Evolutionary conservation across 2,797 vertebrate genomes (phyloP).

Genomic region (Sebastes reedi): DNA sequence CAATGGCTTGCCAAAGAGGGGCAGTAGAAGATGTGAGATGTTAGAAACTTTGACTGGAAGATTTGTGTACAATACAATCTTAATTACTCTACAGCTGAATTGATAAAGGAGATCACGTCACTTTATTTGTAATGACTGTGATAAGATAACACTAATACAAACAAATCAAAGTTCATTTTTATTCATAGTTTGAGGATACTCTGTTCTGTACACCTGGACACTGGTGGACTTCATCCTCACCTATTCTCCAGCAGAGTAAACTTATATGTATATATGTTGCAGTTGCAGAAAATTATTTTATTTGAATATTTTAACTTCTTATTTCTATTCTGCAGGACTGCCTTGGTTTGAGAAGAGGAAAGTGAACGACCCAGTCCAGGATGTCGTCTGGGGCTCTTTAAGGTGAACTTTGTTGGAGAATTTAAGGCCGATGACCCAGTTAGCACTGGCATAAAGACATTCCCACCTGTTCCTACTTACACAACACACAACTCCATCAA

Average conservation of each 20-base stretch:
- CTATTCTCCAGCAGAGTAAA: not conserved
- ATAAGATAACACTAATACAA: slow-evolving; percentile 25
- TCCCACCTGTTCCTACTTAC: not conserved
- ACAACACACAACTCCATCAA: not conserved
- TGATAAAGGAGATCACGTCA: not conserved
- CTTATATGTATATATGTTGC: not conserved
- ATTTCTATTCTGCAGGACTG: not conserved
- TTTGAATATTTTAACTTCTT: not conserved
- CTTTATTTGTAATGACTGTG: not conserved
- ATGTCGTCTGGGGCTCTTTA: not conserved
- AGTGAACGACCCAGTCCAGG: not conserved
- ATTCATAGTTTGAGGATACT: not conserved
- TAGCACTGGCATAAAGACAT: not conserved
- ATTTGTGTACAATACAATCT: not conserved
- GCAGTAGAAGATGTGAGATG: not conserved
- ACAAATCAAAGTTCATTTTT: slow-evolving; percentile 23
- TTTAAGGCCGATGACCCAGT: slow-evolving; percentile 18
- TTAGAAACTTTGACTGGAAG: not conserved
- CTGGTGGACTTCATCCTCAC: not conserved
- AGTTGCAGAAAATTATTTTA: not conserved
- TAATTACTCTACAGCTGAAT: not conserved
- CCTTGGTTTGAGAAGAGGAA: not conserved
- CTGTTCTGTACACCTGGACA: not conserved
- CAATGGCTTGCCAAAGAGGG: not conserved
- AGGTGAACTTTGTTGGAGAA: not conserved